Conservation (phyloP, 1,140 invertebrate genomes). For the Harpegnathos saltator region DNA sequence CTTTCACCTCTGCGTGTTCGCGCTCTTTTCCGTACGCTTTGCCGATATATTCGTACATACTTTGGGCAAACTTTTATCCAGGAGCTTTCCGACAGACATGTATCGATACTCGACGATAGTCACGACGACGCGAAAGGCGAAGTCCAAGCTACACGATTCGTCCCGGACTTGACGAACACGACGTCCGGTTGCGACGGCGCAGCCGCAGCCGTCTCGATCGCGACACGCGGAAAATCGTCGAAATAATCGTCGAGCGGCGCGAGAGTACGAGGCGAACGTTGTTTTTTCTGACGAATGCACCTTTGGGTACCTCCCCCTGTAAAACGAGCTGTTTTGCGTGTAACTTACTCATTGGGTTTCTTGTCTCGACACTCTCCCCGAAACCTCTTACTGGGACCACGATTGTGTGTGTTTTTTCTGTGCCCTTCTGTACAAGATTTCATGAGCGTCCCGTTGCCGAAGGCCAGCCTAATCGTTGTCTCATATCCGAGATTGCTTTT, state of each 20-base stretch:
- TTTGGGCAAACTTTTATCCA: slow-evolving; percentile 3
- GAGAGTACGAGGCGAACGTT: slow-evolving; percentile 68
- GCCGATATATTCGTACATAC: not conserved
- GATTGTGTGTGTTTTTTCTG: slow-evolving; percentile 55
- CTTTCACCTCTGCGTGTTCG: slow-evolving; percentile 27
- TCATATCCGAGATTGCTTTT: slow-evolving; percentile 1
- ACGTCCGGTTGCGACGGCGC: slow-evolving; percentile 20
- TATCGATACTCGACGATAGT: not conserved
- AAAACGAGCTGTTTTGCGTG: slow-evolving; percentile 68
- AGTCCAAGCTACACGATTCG: not conserved
- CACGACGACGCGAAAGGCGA: not conserved
- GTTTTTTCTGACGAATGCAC: slow-evolving; percentile 84
- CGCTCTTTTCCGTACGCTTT: not conserved
- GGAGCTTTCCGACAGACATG: not conserved
- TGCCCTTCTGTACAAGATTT: slow-evolving; percentile 29
- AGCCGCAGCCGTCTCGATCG: slow-evolving; percentile 5
- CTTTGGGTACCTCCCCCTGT: slow-evolving; percentile 83
- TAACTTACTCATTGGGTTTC: slow-evolving; percentile 65
- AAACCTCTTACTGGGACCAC: slow-evolving; percentile 60
- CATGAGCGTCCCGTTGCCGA: not conserved
- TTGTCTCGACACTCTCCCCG: slow-evolving; percentile 71
- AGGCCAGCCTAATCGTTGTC: slow-evolving; percentile 1
- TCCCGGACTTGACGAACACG: slow-evolving; percentile 42
- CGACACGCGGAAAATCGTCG: slow-evolving; percentile 60
- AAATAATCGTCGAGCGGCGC: slow-evolving; percentile 69